Evolutionary conservation across 2,888 invertebrate species (phyloP).

Genomic region (Rambutsinella grinnellia): DNA sequence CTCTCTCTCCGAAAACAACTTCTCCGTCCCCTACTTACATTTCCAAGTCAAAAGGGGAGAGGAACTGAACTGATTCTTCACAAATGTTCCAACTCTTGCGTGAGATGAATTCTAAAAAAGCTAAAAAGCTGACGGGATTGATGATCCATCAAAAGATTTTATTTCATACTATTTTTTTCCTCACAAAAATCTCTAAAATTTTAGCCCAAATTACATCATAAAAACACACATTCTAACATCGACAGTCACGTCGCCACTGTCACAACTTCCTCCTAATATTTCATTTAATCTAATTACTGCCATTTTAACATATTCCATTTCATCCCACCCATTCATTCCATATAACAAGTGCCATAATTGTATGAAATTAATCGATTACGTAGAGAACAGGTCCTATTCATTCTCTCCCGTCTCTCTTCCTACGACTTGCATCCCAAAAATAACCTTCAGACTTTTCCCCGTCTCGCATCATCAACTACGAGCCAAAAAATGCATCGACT

Average conservation of each 20-base stretch:
- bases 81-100: slow-evolving; percentile 35
- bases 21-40: not conserved
- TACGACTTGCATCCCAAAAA: not conserved
- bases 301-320: not conserved
- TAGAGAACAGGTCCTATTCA: not conserved
- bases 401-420: too few species aligned
- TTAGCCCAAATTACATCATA: not conserved
- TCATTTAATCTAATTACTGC: slow-evolving; percentile 4
- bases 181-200: not conserved
- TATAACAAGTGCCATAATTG: slow-evolving; percentile 17
- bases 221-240: not conserved
- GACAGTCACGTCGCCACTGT: not conserved
- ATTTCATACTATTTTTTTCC: slow-evolving; percentile 28
- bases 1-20: slow-evolving; percentile 14
- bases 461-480: not conserved
- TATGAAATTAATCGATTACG: slow-evolving; percentile 49
- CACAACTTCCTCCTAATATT: not conserved
- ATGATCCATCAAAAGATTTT: slow-evolving; percentile 51
- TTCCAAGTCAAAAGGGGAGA: not conserved
- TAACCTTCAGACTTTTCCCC: not conserved
- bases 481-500: not conserved
- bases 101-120: slow-evolving; percentile 33
- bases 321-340: slow-evolving; percentile 11
- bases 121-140: slow-evolving; percentile 26
- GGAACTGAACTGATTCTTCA: slow-evolving; percentile 4